Conservation (phyloP, 1,140 invertebrate species). For the Lanistes nyassanus region DNA sequence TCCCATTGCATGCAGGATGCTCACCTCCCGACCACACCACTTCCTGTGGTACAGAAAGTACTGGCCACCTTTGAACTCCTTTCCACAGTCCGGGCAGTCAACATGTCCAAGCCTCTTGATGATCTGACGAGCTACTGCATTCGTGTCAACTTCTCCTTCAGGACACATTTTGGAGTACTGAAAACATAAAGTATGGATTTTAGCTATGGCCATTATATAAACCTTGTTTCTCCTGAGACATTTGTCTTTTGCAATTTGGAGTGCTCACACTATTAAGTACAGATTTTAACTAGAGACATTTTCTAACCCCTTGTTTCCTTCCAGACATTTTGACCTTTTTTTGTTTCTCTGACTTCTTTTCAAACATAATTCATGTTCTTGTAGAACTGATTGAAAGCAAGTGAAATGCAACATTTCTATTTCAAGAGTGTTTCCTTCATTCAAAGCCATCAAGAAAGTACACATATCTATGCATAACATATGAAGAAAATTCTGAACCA, state of each 20-base stretch:
- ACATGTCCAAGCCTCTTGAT: slow-evolving; percentile 34
- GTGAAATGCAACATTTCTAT: too few species aligned
- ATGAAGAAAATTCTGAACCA: not conserved
- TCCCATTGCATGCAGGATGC: too few species aligned
- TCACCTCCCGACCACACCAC: slow-evolving; percentile 50
- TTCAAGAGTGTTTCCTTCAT: too few species aligned
- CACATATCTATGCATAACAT: too few species aligned
- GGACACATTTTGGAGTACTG: slow-evolving; percentile 41
- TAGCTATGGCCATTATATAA: too few species aligned
- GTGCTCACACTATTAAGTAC: not conserved
- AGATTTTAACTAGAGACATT: not conserved
- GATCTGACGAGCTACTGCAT: slow-evolving; percentile 25
- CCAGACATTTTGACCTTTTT: not conserved
- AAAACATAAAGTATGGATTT: slow-evolving; percentile 15
- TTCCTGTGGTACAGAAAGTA: slow-evolving; percentile 39
- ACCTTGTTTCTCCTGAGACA: not conserved
- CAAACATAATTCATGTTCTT: too few species aligned
- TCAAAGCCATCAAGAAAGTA: too few species aligned
- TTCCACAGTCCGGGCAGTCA: slow-evolving; percentile 36
- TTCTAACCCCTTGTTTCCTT: not conserved
- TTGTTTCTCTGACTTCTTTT: not conserved
- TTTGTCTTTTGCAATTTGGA: not conserved
- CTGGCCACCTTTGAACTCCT: slow-evolving; percentile 26
- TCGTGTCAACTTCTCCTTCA: slow-evolving; percentile 33
- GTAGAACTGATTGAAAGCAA: too few species aligned